These are phyloP conservation scores for Megaceryle torquata DNA, from an alignment of 2,113 vertebrate genomes.

Conservation along the genomic window DNA sequence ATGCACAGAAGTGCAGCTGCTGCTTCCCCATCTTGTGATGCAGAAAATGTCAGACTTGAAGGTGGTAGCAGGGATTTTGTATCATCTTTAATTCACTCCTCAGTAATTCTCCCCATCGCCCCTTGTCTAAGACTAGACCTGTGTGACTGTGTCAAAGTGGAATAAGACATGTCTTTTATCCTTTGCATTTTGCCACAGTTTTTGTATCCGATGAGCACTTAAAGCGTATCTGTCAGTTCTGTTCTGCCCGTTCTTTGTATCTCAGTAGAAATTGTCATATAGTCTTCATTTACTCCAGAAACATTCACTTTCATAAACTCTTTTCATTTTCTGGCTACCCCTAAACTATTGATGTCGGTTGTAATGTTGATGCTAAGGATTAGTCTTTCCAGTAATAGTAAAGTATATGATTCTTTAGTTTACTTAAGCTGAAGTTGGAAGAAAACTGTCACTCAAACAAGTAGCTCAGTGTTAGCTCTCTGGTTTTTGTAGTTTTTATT, in stretches of 20 bases:
- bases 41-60: background rate
- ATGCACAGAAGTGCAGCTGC: constrained; percentile 16
- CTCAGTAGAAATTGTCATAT: background rate
- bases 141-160: background rate
- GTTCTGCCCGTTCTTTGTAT: background rate
- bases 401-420: background rate
- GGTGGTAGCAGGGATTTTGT: background rate
- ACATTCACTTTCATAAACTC: background rate
- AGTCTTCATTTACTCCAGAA: background rate
- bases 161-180: background rate
- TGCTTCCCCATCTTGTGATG: background rate
- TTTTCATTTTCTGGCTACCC: background rate
- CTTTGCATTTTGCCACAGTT: background rate
- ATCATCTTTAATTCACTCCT: background rate
- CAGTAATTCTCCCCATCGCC: background rate
- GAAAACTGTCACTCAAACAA: background rate
- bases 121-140: background rate
- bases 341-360: background rate
- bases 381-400: background rate
- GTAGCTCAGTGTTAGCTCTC: background rate
- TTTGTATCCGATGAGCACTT: background rate
- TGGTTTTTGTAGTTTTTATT: background rate
- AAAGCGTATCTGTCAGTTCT: background rate
- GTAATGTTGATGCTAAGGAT: background rate
- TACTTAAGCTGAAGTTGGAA: background rate